Base-by-base conservation (phyloP, 2,113 vertebrate genomes). In the Antigone vipio region DNA sequence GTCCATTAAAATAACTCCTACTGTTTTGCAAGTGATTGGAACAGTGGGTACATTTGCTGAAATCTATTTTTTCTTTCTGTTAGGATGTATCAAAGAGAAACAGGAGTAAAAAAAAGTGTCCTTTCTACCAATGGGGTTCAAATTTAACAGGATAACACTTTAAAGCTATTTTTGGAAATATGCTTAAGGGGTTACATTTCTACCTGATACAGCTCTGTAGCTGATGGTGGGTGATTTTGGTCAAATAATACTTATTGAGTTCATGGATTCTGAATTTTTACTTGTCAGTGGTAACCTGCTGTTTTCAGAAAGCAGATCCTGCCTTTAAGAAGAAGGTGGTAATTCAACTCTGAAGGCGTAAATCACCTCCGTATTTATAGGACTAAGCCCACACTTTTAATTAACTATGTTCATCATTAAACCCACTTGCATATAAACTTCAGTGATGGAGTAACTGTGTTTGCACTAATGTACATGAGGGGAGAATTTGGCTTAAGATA, bases 1-100 rank as follows among this genome's bases (percentile, higher is more conserved):
- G 3, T 49, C 92, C 66, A 95, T 96, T 97, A 96, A 95, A 96
- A 94, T 91, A 76, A 53, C 40, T 95, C 93, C 93, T 73, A 53
- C 94, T 45, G 94, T 91, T 95, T 87, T 79, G 66, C 49, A 92
- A 87, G 91, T 89, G 84, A 92, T 95, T 95, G 81, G 69, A 92
- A 82, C 87, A 91, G 87, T 82, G 58, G 44, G 74, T 79, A 56
- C 73, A 56, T 93, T 44, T 88, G 30, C 87, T 95, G 85, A 76
- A 91, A 85, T 76, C 73, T 88, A 17, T 84, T 94, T 94, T 87
- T 64, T 91, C 58, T 85, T 85, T 87, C 84, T 75, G 9, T 85
- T 91, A 87, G 76, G 92, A 78, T 32, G 7, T 56, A 85, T 76
- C 58, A 96, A 85, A 96, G 47, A 68, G 58, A 88, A 92, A 60